These are phyloP conservation scores for Gallinago paraguaiae DNA, from an alignment of 2,113 vertebrate genomes.

Conservation along the genomic window DNA sequence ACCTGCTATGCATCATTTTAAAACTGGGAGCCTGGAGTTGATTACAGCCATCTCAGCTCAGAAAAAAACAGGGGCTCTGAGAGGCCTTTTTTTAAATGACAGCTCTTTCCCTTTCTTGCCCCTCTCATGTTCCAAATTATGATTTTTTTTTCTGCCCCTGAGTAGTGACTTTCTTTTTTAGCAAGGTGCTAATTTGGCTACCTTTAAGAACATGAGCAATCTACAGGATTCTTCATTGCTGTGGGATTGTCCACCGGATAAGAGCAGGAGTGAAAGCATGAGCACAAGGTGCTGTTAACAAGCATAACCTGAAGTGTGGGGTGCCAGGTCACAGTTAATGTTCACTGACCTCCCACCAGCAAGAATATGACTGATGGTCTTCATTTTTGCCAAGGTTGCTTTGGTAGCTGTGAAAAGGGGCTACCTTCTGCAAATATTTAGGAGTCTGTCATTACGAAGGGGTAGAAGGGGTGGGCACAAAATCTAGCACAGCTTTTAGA, in stretches of 20 bases:
- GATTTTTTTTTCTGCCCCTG: neutral
- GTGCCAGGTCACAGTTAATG: neutral
- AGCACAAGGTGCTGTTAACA: neutral
- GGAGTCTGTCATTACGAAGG: slow-evolving; percentile 58
- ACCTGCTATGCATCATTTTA: neutral
- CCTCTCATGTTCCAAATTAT: neutral
- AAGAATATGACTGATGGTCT: neutral
- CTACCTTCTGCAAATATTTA: neutral
- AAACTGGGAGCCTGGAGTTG: neutral
- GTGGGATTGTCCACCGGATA: neutral
- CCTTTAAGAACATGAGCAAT: neutral
- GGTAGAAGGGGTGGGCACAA: neutral
- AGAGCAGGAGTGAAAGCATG: neutral
- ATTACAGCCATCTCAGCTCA: neutral
- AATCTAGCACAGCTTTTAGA: neutral
- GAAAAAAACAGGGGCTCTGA: neutral
- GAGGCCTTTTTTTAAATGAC: neutral
- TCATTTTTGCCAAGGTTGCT: neutral
- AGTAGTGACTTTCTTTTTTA: neutral
- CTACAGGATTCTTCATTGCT: neutral
- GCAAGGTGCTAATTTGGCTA: neutral
- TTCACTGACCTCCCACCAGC: neutral
- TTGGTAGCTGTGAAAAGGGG: neutral
- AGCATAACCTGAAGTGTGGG: neutral
- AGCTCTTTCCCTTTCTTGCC: neutral